Conservation (phyloP, 2,888 invertebrate species). For the Mimachlamys varia region DNA sequence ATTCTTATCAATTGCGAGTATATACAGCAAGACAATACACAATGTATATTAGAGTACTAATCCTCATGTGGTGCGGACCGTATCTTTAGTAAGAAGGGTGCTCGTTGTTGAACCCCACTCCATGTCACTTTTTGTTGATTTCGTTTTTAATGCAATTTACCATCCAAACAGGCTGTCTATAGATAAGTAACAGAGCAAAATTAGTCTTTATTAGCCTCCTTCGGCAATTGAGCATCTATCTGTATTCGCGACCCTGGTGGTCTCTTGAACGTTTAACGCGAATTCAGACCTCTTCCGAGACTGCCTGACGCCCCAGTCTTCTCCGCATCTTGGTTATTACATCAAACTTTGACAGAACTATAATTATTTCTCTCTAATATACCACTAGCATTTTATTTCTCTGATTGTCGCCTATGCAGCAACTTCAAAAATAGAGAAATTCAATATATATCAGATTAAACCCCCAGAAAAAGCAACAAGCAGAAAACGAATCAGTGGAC, state of each 20-base stretch:
- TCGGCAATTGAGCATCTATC: conserved; percentile 5
- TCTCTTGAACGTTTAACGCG: conserved; percentile 29
- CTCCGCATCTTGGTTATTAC: conserved; percentile 19
- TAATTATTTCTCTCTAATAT: conserved; percentile 40
- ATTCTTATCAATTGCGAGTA: neutral
- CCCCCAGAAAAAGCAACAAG: neutral
- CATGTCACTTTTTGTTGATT: conserved; percentile 22
- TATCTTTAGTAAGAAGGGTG: neutral
- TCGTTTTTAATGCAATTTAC: conserved; percentile 34
- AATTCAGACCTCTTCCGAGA: conserved; percentile 34
- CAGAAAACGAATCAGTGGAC: neutral
- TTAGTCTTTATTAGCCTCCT: conserved; percentile 38
- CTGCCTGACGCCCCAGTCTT: conserved; percentile 38
- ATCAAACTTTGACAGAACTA: conserved; percentile 42
- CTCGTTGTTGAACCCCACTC: conserved; percentile 1
- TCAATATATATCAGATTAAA: neutral
- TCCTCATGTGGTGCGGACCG: neutral
- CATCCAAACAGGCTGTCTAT: conserved; percentile 35
- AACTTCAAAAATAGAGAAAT: conserved; percentile 23
- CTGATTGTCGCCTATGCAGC: conserved; percentile 4
- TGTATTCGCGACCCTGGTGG: conserved; percentile 39
- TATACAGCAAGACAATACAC: neutral
- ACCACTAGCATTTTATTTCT: neutral
- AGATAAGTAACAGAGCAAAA: conserved; percentile 21
- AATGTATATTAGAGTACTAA: neutral